Evolutionary conservation across 2,888 invertebrate genomes (phyloP).

Genomic region (Podabrus alpinus): DNA sequence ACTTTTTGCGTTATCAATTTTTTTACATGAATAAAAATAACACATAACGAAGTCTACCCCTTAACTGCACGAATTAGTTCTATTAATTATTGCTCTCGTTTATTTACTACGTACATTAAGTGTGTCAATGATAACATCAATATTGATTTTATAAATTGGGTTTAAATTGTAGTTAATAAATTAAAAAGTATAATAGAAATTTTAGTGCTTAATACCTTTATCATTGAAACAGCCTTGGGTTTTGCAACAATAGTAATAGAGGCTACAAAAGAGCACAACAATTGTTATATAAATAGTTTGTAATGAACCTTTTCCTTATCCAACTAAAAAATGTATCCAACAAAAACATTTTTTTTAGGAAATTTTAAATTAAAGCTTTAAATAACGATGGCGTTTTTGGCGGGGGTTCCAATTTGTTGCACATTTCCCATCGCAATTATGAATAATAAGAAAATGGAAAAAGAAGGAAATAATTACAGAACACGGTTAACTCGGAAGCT

Average conservation of each 20-base stretch:
- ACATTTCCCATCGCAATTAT: background rate
- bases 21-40: no score
- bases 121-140: background rate
- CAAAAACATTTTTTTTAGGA: background rate
- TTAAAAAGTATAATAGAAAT: background rate
- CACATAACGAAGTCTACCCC: background rate
- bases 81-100: background rate
- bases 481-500: background rate
- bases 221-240: slow-evolving; percentile 1
- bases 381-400: no score
- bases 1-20: no score
- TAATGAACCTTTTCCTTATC: background rate
- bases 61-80: background rate
- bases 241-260: slow-evolving; percentile 1
- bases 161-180: background rate
- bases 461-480: background rate
- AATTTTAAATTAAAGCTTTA: background rate
- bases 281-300: slow-evolving; percentile 2
- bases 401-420: background rate
- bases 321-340: background rate
- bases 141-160: background rate
- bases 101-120: background rate
- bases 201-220: background rate
- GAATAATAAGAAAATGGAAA: background rate
- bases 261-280: background rate